Base-by-base conservation (phyloP, 2,888 invertebrate genomes). In the Labia minor region DNA sequence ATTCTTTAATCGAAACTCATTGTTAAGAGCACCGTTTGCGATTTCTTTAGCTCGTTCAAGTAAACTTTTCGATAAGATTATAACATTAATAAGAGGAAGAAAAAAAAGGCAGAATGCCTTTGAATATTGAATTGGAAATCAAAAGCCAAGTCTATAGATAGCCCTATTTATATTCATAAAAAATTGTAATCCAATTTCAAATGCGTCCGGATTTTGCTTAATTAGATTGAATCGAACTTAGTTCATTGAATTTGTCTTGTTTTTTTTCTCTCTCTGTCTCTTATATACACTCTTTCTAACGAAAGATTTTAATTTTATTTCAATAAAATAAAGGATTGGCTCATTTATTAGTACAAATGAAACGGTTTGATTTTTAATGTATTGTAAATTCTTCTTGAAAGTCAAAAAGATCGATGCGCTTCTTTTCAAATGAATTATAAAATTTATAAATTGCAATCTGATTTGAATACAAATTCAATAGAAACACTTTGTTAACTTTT, bases 301-400 rank as follows among this genome's bases (percentile, higher is more conserved):
- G 49, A 49, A 14, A 49, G 49, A 49, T 49, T 49, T 49, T 49
- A 49, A 49, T 49, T 49, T 49, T 49, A 49, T 49, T 49, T 49
- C 49, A 49, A 49, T 49, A 16, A n/a, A n/a, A 49, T 49, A 49
- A 49, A 49, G 49, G 49, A 49, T 49, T 49, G 49, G n/a, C n/a
- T 16, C 49, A 3, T 49, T 49, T 49, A n/a, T 49, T n/a, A 49
- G 49, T n/a, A 3, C 14, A 49, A 49, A 8, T 49, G 14, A 49
- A 49, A 49, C 49, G 49, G 16, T 14, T 49, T n/a, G 8, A n/a
- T 49, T 49, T 49, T n/a, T n/a, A n/a, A n/a, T 49, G 49, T 49
- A 4, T 49, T 49, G n/a, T 14, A 14, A 49, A 49, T 49, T 49
- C 49, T 49, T 33, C 11, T 33, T 33, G 6, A n/a, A n/a, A n/a